Evolutionary conservation across 2,113 vertebrate species (phyloP), one percentile per base, ranked within the genome.

Genomic region (Thamnaconus septentrionalis): DNA sequence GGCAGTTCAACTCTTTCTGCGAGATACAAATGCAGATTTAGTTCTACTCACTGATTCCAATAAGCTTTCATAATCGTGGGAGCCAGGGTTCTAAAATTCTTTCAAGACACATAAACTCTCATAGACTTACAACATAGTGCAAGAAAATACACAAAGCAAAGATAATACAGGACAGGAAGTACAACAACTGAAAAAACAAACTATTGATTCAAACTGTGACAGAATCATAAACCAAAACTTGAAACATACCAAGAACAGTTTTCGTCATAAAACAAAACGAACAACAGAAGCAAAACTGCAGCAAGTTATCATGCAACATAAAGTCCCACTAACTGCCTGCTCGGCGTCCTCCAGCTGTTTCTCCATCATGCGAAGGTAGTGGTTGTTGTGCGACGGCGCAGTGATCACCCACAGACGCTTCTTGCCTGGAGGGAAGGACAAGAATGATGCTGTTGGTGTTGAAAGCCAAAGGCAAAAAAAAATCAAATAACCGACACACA

Each of bases 321-420:
- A 50, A 50, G 2, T 9, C 48, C 8, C 8, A 9, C 48, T 10
- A 8, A 31, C 18, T 70, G 88, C 88, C 81, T 87, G 80, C 7
- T 90, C 85, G 77, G 69, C 83, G 49, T 90, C 88, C 61, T 90
- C 84, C 40, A 94, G 83, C 58, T 93, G 92, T 73, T 92, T 90
- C 79, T 93, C 89, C 92, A 93, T 92, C 91, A 94, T 90, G 1
- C 44, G 90, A 11, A 92, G 86, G 68, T 93, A 93, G 72, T 88
- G 63, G 61, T 93, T 86, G 48, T 59, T 83, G 61, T 87, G 72
- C 0, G 89, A 91, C 0, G 90, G 85, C 4, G 92, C 92, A 2
- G 89, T 88, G 64, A 93, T 92, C 53, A 93, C 87, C 92, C 92
- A 92, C 70, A 93, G 59, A 1, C 92, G 87, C 41, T 89, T 88